Evolutionary conservation across 2,113 vertebrate species (phyloP).

Genomic region (Xenus cinereus): DNA sequence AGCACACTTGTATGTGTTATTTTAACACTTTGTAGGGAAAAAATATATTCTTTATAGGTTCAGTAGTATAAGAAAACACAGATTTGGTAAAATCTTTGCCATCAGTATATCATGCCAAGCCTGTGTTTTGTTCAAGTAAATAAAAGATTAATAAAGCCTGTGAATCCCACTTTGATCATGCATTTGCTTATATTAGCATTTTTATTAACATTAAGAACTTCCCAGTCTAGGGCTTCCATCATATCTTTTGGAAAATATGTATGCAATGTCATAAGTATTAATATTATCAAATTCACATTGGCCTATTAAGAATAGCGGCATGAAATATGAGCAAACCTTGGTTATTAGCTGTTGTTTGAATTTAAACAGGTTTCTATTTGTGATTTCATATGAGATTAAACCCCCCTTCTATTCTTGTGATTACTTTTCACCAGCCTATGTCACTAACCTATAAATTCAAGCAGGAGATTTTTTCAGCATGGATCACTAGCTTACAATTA

Average conservation of each 20-base stretch:
- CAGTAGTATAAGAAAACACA: neutral
- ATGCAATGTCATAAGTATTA: neutral
- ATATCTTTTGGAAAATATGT: neutral
- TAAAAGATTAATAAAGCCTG: neutral
- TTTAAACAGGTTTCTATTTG: neutral
- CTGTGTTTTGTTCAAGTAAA: neutral
- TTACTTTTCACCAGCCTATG: neutral
- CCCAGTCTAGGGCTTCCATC: neutral
- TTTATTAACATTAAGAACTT: neutral
- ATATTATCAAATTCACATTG: neutral
- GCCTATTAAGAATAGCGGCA: neutral
- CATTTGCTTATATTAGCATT: neutral
- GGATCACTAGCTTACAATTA: neutral
- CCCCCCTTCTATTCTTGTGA: neutral
- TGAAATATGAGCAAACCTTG: neutral
- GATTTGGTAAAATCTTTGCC: neutral
- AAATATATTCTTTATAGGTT: neutral
- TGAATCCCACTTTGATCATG: neutral
- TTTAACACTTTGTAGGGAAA: neutral
- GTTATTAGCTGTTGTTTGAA: neutral
- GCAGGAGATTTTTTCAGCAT: neutral
- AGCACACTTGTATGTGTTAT: neutral
- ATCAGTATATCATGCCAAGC: neutral
- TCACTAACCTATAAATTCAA: neutral
- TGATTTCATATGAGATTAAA: neutral